Evolutionary conservation across 2,888 invertebrate species (phyloP).

Genomic region (Pandemis heparana): DNA sequence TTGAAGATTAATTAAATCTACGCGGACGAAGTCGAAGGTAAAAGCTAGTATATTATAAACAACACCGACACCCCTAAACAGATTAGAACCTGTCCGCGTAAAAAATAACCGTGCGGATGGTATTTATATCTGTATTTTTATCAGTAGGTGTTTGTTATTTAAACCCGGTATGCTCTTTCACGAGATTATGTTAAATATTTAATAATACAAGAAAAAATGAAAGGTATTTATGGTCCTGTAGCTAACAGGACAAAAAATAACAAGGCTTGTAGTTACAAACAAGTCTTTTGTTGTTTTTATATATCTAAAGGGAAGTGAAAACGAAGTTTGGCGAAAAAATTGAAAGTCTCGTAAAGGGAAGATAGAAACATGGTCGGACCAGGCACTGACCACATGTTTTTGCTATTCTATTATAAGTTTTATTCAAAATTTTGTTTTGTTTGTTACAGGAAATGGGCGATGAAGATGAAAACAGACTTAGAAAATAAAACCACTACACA

Average conservation of each 20-base stretch:
- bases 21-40: too few species aligned
- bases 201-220: neutral
- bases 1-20: too few species aligned
- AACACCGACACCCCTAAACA: neutral
- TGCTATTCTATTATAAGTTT: too few species aligned
- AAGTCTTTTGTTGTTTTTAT: neutral
- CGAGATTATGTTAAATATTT: neutral
- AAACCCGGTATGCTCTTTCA: neutral
- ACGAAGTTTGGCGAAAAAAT: too few species aligned
- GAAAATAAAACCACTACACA: slow-evolving; percentile 2
- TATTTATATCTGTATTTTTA: neutral
- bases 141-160: neutral
- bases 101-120: neutral
- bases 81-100: neutral
- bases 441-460: slow-evolving; percentile 30
- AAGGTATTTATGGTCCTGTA: neutral
- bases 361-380: too few species aligned
- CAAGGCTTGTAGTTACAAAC: neutral
- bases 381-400: too few species aligned
- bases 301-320: neutral
- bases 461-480: slow-evolving; percentile 13
- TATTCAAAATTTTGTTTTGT: neutral
- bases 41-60: too few species aligned
- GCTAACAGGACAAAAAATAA: neutral
- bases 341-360: too few species aligned